Base-by-base conservation (phyloP, 2,888 invertebrate species). In the Orthosia gothica region DNA sequence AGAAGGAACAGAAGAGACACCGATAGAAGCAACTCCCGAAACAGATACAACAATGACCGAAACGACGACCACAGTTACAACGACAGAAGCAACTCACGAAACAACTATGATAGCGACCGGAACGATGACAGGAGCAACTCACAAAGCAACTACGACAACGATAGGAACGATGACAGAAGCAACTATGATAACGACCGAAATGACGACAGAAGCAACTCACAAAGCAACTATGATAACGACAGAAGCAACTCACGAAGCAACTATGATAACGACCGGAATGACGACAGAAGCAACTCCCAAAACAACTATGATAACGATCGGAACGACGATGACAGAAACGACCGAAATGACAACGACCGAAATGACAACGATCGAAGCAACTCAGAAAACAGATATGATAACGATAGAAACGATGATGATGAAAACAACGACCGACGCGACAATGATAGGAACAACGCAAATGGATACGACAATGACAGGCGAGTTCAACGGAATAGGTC, bases 391-490 rank as follows among this genome's bases (percentile, higher is more conserved):
- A n/a, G 50, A 16, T 7, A 50, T 15, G n/a, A 58, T 12, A 59
- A 58, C 26, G 50, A 72, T 15, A 32, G 49, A 40, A 11, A 47
- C 9, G 40, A 26, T 1, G 47, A 52, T 12, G 47, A 70, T 15
- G 45, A 69, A 69, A 40, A 59, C 3, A 50, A 61, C 15, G 52
- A 73, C 15, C 50, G 72, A 15, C 16, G 13, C 9, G 59, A 70
- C n/a, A 50, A 0, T 11, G 50, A 54, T 5, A 71, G 54, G 13
- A n/a, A 18, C 57, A 55, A 70, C 20, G 18, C 57, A n/a, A 63
- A 75, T 26, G 64, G 64, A 45, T 45, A 23, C 16, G 55, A 61
- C 20, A 49, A 66, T n/a, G 54, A 66, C 45, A 49, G 66, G 55
- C n/a, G 45, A 16, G 52, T 63, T 15, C 65, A 13, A 66, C 66